Evolutionary conservation across 2,113 vertebrate species (phyloP).

Genomic region (Delphinus delphis): DNA sequence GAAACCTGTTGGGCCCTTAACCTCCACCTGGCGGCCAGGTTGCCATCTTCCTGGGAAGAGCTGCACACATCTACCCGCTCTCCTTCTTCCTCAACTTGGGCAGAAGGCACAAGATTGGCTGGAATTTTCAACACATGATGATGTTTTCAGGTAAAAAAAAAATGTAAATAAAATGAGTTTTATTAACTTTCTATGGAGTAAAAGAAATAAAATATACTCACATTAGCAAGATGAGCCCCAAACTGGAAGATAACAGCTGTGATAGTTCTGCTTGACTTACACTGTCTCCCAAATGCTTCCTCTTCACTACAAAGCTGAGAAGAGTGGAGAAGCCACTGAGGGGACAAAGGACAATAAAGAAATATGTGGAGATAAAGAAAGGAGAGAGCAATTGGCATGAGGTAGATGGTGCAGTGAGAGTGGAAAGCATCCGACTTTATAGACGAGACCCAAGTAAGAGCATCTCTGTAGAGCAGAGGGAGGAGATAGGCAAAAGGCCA

Average conservation of each 20-base stretch:
- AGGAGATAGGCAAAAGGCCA: background rate
- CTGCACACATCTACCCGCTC: constrained; percentile 95
- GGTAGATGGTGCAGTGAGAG: background rate
- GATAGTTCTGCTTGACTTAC: background rate
- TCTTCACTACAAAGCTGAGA: background rate
- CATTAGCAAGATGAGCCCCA: background rate
- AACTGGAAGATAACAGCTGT: background rate
- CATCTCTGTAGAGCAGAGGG: background rate
- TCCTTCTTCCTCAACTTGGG: constrained; percentile 97
- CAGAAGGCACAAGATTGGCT: constrained; percentile 95
- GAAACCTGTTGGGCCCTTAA: constrained; percentile 83
- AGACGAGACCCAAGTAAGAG: background rate
- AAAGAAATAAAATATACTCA: background rate
- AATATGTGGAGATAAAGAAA: background rate
- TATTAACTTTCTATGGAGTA: background rate
- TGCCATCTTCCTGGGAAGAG: constrained; percentile 95
- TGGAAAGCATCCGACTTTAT: background rate
- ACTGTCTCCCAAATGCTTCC: background rate
- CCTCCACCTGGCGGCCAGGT: constrained; percentile 83
- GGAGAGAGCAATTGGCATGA: background rate
- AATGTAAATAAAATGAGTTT: constrained; percentile 8
- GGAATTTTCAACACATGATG: constrained; percentile 99
- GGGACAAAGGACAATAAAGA: background rate
- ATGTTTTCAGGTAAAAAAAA: constrained; percentile 96
- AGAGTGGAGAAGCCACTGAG: background rate